Conservation (phyloP, 2,797 vertebrate species). For the Dermochelys coriacea region DNA sequence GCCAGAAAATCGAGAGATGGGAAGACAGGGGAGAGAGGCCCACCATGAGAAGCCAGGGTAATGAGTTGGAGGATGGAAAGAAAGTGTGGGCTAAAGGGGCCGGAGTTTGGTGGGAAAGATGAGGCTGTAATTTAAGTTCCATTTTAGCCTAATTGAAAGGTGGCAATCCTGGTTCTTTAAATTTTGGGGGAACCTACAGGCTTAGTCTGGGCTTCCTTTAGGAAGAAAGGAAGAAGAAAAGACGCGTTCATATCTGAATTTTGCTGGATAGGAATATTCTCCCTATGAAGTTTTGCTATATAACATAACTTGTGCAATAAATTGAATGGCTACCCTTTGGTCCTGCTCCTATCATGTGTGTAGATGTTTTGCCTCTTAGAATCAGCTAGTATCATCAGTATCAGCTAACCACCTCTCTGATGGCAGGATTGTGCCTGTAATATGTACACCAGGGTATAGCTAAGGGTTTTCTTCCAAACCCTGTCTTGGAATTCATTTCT, state of each 20-base stretch:
- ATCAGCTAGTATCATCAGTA: slow-evolving; percentile 35
- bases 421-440: slow-evolving; percentile 6
- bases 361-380: slow-evolving; percentile 40
- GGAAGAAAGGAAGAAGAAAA: background rate
- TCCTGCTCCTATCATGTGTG: slow-evolving; percentile 11
- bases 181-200: background rate
- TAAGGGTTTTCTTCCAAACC: background rate
- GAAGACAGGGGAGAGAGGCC: background rate
- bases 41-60: background rate
- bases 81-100: background rate
- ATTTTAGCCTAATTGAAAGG: background rate
- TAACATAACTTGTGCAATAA: background rate
- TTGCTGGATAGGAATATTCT: background rate
- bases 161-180: background rate
- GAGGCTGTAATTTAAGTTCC: background rate
- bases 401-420: slow-evolving; percentile 7
- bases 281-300: background rate
- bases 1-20: background rate
- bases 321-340: slow-evolving; percentile 21
- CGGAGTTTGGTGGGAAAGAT: background rate
- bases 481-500: background rate
- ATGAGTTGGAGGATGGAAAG: background rate
- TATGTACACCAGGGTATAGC: background rate
- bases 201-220: background rate
- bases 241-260: background rate